Percentiles rank a stretch among this genome's conserved stretches.
Conservation (phyloP, 2,113 vertebrate genomes). For the Vidua chalybeata region DNA sequence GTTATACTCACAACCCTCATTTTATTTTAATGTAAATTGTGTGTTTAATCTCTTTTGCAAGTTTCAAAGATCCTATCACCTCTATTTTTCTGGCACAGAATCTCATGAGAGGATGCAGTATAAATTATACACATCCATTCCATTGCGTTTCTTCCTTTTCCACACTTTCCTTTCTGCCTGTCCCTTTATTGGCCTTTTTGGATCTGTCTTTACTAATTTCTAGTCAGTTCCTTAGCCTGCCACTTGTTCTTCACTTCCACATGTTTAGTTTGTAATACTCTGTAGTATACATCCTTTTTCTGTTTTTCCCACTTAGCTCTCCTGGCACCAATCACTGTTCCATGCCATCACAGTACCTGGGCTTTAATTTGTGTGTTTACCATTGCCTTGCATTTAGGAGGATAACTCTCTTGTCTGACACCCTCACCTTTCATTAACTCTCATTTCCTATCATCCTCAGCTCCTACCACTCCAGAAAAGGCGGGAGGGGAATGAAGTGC, state of each 20-base stretch:
- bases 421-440: slow-evolving; percentile 7
- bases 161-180: not conserved
- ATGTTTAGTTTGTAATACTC: not conserved
- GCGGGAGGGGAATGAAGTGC: not conserved
- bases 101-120: not conserved
- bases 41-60: not conserved
- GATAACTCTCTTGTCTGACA: not conserved
- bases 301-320: not conserved
- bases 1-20: not conserved
- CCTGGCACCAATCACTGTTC: not conserved
- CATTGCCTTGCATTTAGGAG: slow-evolving; percentile 6
- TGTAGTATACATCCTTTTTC: not conserved
- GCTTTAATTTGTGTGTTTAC: not conserved
- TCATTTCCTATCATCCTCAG: not conserved
- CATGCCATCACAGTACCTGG: not conserved
- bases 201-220: not conserved
- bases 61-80: not conserved
- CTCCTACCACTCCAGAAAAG: not conserved
- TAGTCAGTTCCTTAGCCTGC: not conserved
- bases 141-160: not conserved
- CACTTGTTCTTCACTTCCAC: not conserved
- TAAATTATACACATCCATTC: not conserved
- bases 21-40: not conserved
- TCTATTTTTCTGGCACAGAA: not conserved
- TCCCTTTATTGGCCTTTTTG: not conserved